phyloP scores from a whole-genome alignment of 2,797 vertebrate species.

The Smutsia temminckii region DNA sequence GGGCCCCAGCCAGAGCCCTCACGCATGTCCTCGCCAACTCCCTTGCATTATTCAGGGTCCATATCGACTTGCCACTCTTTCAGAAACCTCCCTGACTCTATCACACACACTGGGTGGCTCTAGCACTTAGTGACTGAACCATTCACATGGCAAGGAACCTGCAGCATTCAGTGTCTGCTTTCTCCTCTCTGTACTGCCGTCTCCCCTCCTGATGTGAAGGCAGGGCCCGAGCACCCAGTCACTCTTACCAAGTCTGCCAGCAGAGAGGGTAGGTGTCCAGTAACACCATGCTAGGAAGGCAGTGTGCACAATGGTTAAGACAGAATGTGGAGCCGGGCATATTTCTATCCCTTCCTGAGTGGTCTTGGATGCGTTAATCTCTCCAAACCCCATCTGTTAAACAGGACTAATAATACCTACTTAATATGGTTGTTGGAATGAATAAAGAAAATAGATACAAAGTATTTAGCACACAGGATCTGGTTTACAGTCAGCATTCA shows the following conservation, averaged over 20 bases:
- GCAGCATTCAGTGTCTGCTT: not conserved
- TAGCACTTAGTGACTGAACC: not conserved
- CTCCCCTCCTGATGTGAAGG: not conserved
- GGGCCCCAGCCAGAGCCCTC: not conserved
- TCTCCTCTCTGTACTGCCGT: not conserved
- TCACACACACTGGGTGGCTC: not conserved
- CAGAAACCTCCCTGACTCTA: not conserved
- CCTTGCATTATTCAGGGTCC: not conserved
- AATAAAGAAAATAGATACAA: not conserved
- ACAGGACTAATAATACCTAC: not conserved
- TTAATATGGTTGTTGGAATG: not conserved
- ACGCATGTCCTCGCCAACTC: not conserved
- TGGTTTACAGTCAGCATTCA: not conserved
- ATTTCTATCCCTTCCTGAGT: not conserved
- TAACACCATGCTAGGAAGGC: not conserved
- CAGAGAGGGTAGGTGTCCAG: not conserved
- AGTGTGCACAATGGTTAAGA: accelerated
- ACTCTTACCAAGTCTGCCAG: not conserved
- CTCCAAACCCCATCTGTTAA: not conserved
- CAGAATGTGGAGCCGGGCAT: not conserved
- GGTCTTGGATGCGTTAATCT: not conserved
- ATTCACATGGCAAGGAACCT: not conserved
- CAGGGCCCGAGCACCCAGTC: not conserved
- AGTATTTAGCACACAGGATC: not conserved
- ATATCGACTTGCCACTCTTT: not conserved